Evolutionary conservation across 2,888 invertebrate species (phyloP).

Genomic region (Conus canariensis): DNA sequence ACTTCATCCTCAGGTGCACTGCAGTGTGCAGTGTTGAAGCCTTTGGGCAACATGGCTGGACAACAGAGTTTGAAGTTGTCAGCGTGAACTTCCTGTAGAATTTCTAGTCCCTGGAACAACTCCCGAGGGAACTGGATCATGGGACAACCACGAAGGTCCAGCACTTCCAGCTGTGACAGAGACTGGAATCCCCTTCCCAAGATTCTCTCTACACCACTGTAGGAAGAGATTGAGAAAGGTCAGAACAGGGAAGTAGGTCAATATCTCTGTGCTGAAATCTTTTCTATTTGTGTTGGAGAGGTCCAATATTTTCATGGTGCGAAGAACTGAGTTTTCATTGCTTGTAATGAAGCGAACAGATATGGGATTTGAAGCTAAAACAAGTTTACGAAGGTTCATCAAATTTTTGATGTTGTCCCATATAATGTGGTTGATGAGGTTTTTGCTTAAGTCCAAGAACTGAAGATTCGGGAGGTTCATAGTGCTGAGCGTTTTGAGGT

Average conservation of each 20-base stretch:
- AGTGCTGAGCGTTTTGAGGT: background rate
- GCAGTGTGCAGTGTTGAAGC: background rate
- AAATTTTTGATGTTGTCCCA: background rate
- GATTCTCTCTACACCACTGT: no score
- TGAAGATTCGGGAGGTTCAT: background rate
- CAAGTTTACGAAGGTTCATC: background rate
- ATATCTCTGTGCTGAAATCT: background rate
- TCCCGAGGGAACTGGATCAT: background rate
- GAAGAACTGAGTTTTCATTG: background rate
- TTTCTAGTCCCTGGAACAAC: background rate
- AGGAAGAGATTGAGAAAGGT: background rate
- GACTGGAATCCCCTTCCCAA: background rate
- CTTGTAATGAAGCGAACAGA: background rate
- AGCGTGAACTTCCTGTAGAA: background rate
- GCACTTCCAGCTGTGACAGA: background rate
- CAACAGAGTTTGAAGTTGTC: slow-evolving; percentile 11
- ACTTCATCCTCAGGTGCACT: background rate
- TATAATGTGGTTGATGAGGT: background rate
- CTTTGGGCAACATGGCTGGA: background rate
- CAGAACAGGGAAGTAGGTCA: background rate
- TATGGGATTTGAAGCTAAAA: background rate
- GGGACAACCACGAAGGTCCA: background rate
- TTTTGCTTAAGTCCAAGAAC: background rate
- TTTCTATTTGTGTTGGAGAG: background rate
- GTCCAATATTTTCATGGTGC: background rate